Base-by-base conservation (phyloP, 2,797 vertebrate genomes). In the Phalloptychus januarius region DNA sequence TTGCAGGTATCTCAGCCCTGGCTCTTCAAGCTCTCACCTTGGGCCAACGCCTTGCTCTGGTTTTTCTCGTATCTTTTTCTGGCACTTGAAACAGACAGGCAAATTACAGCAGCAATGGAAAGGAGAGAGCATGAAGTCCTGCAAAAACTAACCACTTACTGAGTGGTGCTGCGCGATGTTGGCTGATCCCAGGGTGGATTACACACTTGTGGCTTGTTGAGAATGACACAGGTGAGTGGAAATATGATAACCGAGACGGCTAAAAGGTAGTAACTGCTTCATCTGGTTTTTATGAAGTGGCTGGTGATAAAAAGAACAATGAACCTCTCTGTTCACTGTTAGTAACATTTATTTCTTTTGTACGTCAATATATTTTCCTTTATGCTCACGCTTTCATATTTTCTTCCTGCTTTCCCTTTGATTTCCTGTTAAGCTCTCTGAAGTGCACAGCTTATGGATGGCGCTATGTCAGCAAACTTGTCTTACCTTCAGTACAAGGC, bases 101-200 rank as follows among this genome's bases (percentile, higher is more conserved):
- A 83, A 90, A 93, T 88, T 76, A 74, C 46, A 76, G 82, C 71
- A 75, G 83, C 76, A 71, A 58, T 70, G 67, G 80, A 81, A 86
- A 84, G 86, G 85, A 88, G 85, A 93, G 78, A 87, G 56, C 18
- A 44, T 52, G 58, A 42, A 36, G 31, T 71, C 72, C 63, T n/a
- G 61, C 44, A 82, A 75, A 77, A 67, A 76, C 67, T 16, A 54
- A 52, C 13, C 58, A 12, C 4, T 6, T 36, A 63, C 73, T 25
- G 18, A 72, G 12, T 33, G 54, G 77, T 76, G 58, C 42, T 80
- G 69, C 75, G 40, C 33, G 40, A 74, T 58, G 50, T 54, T 78
- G 72, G 74, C 74, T 76, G 77, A 76, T 77, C 45, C 71, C 31
- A 31, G 67, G 74, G 76, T 72, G 25, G 76, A 89, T 84, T 72